Percentiles rank a stretch among this genome's conserved stretches.
Evolutionary conservation across 2,113 vertebrate species (phyloP).

Genomic region (Elaphurus davidianus): DNA sequence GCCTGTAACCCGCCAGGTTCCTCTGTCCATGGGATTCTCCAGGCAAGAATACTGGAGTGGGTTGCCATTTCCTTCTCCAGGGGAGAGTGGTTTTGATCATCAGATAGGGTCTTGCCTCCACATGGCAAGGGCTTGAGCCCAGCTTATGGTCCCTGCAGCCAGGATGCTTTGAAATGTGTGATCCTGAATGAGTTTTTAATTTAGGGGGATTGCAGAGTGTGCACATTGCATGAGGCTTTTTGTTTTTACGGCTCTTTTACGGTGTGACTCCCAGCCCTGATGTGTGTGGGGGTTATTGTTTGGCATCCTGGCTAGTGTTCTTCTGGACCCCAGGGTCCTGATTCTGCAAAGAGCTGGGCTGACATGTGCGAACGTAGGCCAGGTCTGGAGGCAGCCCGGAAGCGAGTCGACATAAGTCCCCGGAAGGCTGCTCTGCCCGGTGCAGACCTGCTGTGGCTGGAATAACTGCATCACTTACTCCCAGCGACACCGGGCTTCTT

Average conservation of each 20-base stretch:
- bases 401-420: not conserved
- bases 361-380: fast-evolving
- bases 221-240: fast-evolving
- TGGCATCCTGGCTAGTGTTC: not conserved
- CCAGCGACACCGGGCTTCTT: fast-evolving
- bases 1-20: not conserved
- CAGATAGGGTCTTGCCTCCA: fast-evolving
- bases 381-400: not conserved
- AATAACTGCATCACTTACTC: not conserved
- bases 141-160: fast-evolving
- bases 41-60: not conserved
- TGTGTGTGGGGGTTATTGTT: fast-evolving
- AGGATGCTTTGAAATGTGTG: fast-evolving
- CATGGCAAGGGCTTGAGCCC: fast-evolving
- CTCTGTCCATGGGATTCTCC: not conserved
- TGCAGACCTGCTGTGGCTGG: not conserved
- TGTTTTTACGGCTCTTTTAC: not conserved
- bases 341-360: not conserved
- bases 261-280: fast-evolving
- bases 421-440: fast-evolving
- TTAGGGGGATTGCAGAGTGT: not conserved
- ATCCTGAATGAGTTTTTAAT: too few relatives aligned
- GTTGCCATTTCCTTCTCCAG: not conserved
- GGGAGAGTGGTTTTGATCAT: fast-evolving
- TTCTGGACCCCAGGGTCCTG: not conserved